Conservation (phyloP, 2,797 vertebrate species). For the Anniella stebbinsi region DNA sequence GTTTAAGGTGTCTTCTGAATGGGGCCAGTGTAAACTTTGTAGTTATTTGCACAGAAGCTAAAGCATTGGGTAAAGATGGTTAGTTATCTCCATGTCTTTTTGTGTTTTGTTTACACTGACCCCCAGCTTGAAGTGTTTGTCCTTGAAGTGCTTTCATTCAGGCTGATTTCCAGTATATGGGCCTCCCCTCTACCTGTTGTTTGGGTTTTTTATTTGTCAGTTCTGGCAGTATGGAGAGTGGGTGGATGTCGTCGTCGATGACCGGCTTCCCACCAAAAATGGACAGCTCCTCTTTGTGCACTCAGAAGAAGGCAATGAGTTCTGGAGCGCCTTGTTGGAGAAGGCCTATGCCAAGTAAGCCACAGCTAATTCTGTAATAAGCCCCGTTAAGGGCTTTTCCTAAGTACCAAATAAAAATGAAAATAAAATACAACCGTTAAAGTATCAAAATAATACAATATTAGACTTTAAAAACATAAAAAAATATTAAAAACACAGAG, state of each 20-base stretch:
- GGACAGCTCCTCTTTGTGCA: constrained; percentile 89
- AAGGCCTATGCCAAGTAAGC: constrained; percentile 82
- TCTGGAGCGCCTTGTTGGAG: constrained; percentile 80
- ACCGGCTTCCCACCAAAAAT: constrained; percentile 81
- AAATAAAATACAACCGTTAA: no score
- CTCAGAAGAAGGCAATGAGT: constrained; percentile 79
- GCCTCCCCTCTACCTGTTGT: not conserved
- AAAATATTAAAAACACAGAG: no score
- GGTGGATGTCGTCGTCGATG: constrained; percentile 91
- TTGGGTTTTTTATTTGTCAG: constrained; percentile 61
- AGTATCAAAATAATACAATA: no score
- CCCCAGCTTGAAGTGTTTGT: not conserved
- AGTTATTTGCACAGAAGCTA: constrained; percentile 3
- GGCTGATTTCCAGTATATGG: not conserved
- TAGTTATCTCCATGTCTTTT: not conserved
- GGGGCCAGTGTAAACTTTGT: not conserved
- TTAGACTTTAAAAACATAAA: no score
- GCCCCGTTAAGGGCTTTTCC: not conserved
- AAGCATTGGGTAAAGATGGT: not conserved
- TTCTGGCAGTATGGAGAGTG: constrained; percentile 94
- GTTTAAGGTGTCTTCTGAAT: no score
- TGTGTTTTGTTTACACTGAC: not conserved
- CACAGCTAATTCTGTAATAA: not conserved
- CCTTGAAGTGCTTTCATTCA: not conserved
- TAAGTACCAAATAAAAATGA: not conserved